Evolutionary conservation across 2,888 invertebrate species (phyloP), one percentile per base, ranked within the genome.

Genomic region (Calameuta idolon): DNA sequence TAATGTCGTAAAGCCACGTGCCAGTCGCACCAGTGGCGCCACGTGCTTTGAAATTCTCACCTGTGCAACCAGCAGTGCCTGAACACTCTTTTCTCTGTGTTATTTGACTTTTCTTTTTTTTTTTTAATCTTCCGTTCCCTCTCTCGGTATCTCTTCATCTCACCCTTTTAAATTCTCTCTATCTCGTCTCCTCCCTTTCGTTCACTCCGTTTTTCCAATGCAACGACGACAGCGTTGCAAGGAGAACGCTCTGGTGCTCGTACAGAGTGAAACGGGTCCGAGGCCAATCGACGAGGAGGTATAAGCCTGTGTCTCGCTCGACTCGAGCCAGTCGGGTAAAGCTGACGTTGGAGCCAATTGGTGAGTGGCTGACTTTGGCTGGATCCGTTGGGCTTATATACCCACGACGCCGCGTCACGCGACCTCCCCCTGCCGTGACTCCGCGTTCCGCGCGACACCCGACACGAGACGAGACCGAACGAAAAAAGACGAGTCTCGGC

Each of bases 361-460:
- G 84, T 84, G 87, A 89, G 86, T 87, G 89, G 89, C 89, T 89
- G 90, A 85, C 83, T 85, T 76, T 76, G 83, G 81, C 77, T 77
- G 81, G 81, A 77, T 76, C 82, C 82, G 79, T 76, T 80, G 84
- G 83, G 85, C 83, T 89, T 90, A 87, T 90, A 90, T 90, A 90
- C 88, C 87, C 86, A 81, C 77, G 79, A 82, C 81, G 71, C 77
- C 69, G 82, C 3, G 81, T 86, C 87, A 87, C 87, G 87, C 87
- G 87, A 31, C 74, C 74, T 69, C 75, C 77, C 79, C 55, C 85
- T 81, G 78, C 84, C 31, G 71, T 34, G 40, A 23, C 55, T 69
- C n/a, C 33, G 31, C 33, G 33, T 31, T 31, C 77, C 55, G 34
- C 37, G 75, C 73, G 74, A 12, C 37, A 74, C 34, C 74, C 71